Evolutionary conservation across 1,140 invertebrate species (phyloP).

Genomic region (Melanaphis sacchari): DNA sequence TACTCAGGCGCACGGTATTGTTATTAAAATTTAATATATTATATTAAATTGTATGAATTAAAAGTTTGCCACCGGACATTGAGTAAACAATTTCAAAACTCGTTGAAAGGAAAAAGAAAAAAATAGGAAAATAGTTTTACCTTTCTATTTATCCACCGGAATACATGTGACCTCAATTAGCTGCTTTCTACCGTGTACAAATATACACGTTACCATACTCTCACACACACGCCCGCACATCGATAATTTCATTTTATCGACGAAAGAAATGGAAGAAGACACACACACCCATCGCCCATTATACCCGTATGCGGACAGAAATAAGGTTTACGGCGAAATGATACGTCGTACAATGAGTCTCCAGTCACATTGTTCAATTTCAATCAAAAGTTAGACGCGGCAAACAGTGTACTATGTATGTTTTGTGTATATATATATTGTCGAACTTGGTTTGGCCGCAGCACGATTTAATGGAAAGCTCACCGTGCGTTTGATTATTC

Average conservation of each 20-base stretch:
- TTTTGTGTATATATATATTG: neutral
- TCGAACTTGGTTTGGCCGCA: constrained; percentile 14
- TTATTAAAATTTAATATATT: neutral
- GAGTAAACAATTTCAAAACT: constrained; percentile 22
- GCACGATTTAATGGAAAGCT: constrained; percentile 27
- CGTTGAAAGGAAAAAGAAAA: neutral
- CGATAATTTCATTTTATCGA: constrained; percentile 34
- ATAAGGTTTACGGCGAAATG: neutral
- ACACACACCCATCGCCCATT: neutral
- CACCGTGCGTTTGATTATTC: neutral
- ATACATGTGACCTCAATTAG: constrained; percentile 35
- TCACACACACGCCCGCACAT: no score
- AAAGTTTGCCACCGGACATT: neutral
- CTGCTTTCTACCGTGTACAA: neutral
- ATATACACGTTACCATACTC: neutral
- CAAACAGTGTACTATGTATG: constrained; percentile 13
- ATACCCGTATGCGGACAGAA: neutral
- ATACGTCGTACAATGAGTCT: neutral
- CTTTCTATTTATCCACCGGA: neutral
- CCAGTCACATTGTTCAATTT: constrained; percentile 27
- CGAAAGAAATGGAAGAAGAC: neutral
- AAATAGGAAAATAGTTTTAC: neutral
- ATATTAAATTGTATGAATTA: neutral
- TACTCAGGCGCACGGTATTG: neutral
- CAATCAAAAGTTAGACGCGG: constrained; percentile 42